A percentile compares a stretch with the other conserved stretches of the same genome.
These are phyloP conservation scores for Cantharis rustica DNA, from an alignment of 2,888 invertebrate species.

Conservation along the genomic window DNA sequence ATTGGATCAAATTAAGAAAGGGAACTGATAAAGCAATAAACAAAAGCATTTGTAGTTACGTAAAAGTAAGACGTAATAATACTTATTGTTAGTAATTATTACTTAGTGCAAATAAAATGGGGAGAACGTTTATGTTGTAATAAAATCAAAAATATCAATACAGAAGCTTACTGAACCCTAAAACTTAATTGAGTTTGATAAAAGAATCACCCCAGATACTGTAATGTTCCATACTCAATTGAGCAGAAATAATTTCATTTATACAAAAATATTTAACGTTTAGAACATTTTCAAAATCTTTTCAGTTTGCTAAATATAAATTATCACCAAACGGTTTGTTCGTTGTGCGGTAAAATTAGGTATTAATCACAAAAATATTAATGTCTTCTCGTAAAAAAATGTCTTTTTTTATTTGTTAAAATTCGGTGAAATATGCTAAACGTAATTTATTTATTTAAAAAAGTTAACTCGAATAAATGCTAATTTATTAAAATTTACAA, in stretches of 20 bases:
- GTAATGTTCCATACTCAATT: background rate
- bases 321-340: background rate
- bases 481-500: background rate
- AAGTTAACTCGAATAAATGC: background rate
- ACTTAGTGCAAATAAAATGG: background rate
- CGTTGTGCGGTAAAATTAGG: background rate
- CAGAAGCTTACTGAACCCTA: constrained; percentile 1
- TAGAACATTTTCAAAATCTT: background rate
- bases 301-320: background rate
- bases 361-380: no score
- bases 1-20: background rate
- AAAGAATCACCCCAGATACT: background rate
- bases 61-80: background rate
- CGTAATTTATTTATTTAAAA: background rate
- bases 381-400: background rate
- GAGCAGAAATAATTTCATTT: background rate
- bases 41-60: background rate
- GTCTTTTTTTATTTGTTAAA: background rate
- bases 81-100: background rate
- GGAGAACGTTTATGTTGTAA: background rate
- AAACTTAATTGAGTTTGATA: background rate
- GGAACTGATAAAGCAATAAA: background rate
- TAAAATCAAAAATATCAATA: constrained; percentile 1
- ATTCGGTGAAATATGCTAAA: background rate
- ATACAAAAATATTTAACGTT: background rate